Evolutionary conservation across 1,140 invertebrate genomes (phyloP).

Genomic region (Zaprionus kolodkinae): DNA sequence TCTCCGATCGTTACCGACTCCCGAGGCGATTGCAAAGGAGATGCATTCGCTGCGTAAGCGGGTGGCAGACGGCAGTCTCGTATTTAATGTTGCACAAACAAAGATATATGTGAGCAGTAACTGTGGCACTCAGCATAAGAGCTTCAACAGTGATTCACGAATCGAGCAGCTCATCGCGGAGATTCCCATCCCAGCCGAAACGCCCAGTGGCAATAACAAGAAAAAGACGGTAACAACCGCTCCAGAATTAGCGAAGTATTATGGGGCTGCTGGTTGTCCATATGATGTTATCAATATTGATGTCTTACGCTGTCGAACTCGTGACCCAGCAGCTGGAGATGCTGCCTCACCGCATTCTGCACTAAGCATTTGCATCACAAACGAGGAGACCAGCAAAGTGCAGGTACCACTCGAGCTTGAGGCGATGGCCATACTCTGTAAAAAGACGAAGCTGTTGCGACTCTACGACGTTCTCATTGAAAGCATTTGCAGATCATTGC

Average conservation of each 20-base stretch:
- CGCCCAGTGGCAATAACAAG: constrained; percentile 39
- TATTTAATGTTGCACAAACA: constrained; percentile 72
- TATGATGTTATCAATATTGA: constrained; percentile 75
- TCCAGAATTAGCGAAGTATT: constrained; percentile 31
- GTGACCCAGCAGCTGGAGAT: constrained; percentile 52
- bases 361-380: constrained; percentile 62
- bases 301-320: constrained; percentile 65
- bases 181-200: constrained; percentile 46
- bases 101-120: constrained; percentile 73
- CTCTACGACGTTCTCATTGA: constrained; percentile 90
- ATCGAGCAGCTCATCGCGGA: constrained; percentile 62
- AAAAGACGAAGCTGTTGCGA: constrained; percentile 87
- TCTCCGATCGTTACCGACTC: constrained; percentile 86
- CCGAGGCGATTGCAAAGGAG: constrained; percentile 85
- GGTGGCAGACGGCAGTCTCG: constrained; percentile 83
- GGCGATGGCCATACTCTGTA: constrained; percentile 88
- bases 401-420: constrained; percentile 88
- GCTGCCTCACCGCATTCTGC: constrained; percentile 54
- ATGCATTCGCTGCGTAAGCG: constrained; percentile 86
- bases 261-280: constrained; percentile 65
- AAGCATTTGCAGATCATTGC: constrained; percentile 88
- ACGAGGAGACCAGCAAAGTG: constrained; percentile 72
- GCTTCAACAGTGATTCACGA: constrained; percentile 58
- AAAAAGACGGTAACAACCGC: constrained; percentile 43
- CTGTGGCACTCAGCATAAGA: constrained; percentile 54